phyloP scores from a whole-genome alignment of 1,140 invertebrate species.

The Cyclina sinensis region DNA sequence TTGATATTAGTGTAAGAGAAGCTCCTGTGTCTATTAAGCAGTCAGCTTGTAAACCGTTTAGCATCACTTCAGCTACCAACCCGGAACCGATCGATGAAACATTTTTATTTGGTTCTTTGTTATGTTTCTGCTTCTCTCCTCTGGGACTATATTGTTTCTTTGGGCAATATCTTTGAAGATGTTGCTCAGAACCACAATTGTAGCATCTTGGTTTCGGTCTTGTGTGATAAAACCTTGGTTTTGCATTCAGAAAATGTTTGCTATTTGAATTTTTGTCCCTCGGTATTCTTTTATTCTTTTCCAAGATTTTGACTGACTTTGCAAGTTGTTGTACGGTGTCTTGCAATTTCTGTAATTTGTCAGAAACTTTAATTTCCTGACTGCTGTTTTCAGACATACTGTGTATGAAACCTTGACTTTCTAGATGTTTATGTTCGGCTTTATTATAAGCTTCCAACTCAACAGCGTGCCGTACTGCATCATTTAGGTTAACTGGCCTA shows the following conservation, averaged over 20 bases:
- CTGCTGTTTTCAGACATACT: not conserved
- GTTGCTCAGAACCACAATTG: not conserved
- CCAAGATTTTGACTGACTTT: not conserved
- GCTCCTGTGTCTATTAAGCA: constrained; percentile 36
- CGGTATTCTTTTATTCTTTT: not conserved
- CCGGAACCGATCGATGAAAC: not conserved
- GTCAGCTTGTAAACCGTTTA: not conserved
- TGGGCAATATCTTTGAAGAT: not conserved
- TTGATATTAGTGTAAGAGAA: constrained; percentile 4
- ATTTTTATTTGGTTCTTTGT: too few relatives aligned
- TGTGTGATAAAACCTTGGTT: not conserved
- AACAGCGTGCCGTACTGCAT: constrained; percentile 65
- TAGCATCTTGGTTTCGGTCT: not conserved
- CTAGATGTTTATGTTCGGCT: constrained; percentile 31
- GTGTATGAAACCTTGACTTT: not conserved
- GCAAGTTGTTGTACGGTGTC: not conserved
- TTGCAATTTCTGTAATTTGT: not conserved
- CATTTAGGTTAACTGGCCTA: constrained; percentile 64
- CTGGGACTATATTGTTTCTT: not conserved
- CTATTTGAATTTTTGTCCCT: not conserved
- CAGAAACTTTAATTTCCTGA: too few relatives aligned
- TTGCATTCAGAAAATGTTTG: not conserved
- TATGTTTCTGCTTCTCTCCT: not conserved
- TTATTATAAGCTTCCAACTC: constrained; percentile 61
- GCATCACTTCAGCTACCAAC: not conserved